Percentiles rank a stretch among this genome's conserved stretches.
Conservation (phyloP, 1,140 invertebrate genomes). For the Delia radicum region DNA sequence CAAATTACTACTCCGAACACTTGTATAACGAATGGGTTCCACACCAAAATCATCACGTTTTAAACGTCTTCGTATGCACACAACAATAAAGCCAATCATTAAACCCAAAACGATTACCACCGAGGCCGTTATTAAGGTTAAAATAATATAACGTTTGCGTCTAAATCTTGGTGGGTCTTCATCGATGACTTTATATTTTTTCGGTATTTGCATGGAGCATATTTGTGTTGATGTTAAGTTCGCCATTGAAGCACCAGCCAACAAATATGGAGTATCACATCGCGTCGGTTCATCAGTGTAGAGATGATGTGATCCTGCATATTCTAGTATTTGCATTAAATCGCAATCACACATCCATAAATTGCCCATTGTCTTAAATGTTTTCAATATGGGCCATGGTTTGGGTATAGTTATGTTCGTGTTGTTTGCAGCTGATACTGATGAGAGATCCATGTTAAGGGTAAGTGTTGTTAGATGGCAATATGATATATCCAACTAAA, state of each 20-base stretch:
- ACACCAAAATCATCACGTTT: slow-evolving; percentile 50
- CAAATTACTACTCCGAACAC: slow-evolving; percentile 50
- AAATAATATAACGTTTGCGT: slow-evolving; percentile 46
- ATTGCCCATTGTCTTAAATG: slow-evolving; percentile 61
- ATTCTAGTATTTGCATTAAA: slow-evolving; percentile 37
- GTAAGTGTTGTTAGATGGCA: slow-evolving; percentile 58
- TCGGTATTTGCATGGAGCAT: slow-evolving; percentile 46
- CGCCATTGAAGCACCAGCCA: slow-evolving; percentile 38
- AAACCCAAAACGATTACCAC: slow-evolving; percentile 47
- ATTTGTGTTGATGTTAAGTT: slow-evolving; percentile 43
- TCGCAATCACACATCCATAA: slow-evolving; percentile 64
- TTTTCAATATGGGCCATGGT: slow-evolving; percentile 50
- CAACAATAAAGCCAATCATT: slow-evolving; percentile 47
- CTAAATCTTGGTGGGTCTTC: slow-evolving; percentile 50
- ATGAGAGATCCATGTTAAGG: slow-evolving; percentile 35
- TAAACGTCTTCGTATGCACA: slow-evolving; percentile 43
- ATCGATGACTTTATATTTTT: slow-evolving; percentile 42
- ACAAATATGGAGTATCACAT: slow-evolving; percentile 45
- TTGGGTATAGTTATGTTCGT: background rate
- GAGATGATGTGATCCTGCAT: slow-evolving; percentile 29
- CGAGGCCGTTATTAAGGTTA: slow-evolving; percentile 46
- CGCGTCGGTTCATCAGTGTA: slow-evolving; percentile 24
- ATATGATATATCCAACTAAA: slow-evolving; percentile 49
- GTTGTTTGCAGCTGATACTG: slow-evolving; percentile 2
- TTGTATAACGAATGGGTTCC: slow-evolving; percentile 52